Evolutionary conservation across 2,888 invertebrate genomes (phyloP).

Genomic region (Stenodera caucasica): DNA sequence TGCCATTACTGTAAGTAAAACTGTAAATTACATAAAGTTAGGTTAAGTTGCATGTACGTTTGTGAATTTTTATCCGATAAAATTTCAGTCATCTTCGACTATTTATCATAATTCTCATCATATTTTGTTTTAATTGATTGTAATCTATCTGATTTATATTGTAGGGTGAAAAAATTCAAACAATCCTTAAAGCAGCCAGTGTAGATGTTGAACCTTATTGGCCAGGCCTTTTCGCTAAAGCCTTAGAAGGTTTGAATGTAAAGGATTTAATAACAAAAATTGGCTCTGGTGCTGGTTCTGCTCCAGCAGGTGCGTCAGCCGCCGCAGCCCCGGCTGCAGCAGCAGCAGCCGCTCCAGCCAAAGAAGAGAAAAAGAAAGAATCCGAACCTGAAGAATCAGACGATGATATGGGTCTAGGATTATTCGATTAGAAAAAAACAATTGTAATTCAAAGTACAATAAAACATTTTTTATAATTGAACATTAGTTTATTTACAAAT

Average conservation of each 20-base stretch:
- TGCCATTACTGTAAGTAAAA: conserved; percentile 89
- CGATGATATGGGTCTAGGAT: conserved; percentile 93
- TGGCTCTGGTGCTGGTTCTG: conserved; percentile 87
- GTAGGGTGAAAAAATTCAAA: conserved; percentile 95
- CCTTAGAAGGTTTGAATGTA: conserved; percentile 91
- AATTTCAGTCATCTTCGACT: not conserved
- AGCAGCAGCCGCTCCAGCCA: conserved; percentile 63
- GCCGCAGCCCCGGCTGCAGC: conserved; percentile 69
- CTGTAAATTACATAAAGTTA: not conserved
- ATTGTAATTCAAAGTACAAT: conserved; percentile 14
- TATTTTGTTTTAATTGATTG: conserved; percentile 20
- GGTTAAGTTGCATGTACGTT: conserved; percentile 17
- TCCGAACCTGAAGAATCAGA: conserved; percentile 81
- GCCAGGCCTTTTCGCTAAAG: conserved; percentile 98
- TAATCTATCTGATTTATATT: conserved; percentile 38
- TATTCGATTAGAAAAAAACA: conserved; percentile 63
- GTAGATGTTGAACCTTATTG: conserved; percentile 98
- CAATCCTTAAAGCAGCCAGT: conserved; percentile 94
- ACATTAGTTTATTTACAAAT: not conserved
- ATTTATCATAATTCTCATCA: not conserved
- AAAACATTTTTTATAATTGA: conserved; percentile 19
- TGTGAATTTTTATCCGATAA: not conserved
- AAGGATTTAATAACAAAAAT: conserved; percentile 92
- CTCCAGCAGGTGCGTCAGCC: conserved; percentile 72
- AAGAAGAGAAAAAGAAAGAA: conserved; percentile 77